These are phyloP conservation scores for Lordiphosa fenestrarum DNA, from an alignment of 2,888 invertebrate genomes.

Conservation along the genomic window DNA sequence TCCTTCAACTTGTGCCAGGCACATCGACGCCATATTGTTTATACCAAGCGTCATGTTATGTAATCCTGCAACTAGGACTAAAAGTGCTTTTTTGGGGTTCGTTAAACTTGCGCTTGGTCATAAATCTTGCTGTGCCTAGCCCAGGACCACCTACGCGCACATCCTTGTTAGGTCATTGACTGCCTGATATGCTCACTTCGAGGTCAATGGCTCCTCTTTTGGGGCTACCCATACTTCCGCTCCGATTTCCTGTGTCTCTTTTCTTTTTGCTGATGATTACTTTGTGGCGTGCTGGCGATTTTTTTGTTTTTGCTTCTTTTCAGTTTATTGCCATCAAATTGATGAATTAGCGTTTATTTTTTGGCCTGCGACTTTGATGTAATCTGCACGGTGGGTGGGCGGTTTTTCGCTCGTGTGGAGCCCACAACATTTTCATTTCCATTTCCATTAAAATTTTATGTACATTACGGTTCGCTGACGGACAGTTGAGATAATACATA, in stretches of 20 bases:
- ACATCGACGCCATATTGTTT: slow-evolving; percentile 50
- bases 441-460: slow-evolving; percentile 24
- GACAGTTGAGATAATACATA: slow-evolving; percentile 3
- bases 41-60: slow-evolving; percentile 38
- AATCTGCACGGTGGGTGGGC: background rate
- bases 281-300: slow-evolving; percentile 28
- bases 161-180: slow-evolving; percentile 49
- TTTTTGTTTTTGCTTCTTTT: background rate
- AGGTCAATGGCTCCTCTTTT: slow-evolving; percentile 51
- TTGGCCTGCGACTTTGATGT: slow-evolving; percentile 10
- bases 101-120: slow-evolving; percentile 55
- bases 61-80: slow-evolving; percentile 35
- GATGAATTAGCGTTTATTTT: slow-evolving; percentile 54
- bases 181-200: slow-evolving; percentile 33
- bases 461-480: background rate
- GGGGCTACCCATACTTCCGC: slow-evolving; percentile 30
- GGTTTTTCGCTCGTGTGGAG: slow-evolving; percentile 3
- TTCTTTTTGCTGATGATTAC: slow-evolving; percentile 42
- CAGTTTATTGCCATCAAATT: slow-evolving; percentile 49
- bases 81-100: slow-evolving; percentile 37
- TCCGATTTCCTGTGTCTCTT: slow-evolving; percentile 12
- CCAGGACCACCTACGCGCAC: slow-evolving; percentile 20
- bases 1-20: slow-evolving; percentile 45
- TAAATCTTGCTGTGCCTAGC: slow-evolving; percentile 47
- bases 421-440: slow-evolving; percentile 24